Percentiles rank a stretch among this genome's conserved stretches.
These are phyloP conservation scores for Camponotus floridanus DNA, from an alignment of 1,140 invertebrate species.

Conservation along the genomic window DNA sequence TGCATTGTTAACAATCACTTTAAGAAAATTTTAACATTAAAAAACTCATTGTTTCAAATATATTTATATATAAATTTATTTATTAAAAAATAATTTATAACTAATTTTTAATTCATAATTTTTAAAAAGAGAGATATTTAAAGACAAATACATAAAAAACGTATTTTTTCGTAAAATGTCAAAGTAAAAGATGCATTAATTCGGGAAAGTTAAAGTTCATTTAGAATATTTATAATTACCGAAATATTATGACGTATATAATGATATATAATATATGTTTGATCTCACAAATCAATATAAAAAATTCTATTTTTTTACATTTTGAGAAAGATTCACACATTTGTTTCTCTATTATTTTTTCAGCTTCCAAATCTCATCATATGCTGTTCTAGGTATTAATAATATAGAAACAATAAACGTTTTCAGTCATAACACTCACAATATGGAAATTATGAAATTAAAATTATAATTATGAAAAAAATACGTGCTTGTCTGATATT, in stretches of 20 bases:
- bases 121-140: not conserved
- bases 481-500: not conserved
- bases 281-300: conserved; percentile 4
- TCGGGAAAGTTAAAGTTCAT: conserved; percentile 27
- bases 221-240: not conserved
- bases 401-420: conserved; percentile 40
- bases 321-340: conserved; percentile 8
- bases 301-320: conserved; percentile 11
- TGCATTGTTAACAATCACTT: too few relatives aligned
- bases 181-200: conserved; percentile 8
- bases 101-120: not conserved
- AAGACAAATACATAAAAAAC: not conserved
- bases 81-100: not conserved
- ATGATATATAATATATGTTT: not conserved
- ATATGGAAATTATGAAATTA: conserved; percentile 16
- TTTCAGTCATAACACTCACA: conserved; percentile 42
- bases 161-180: conserved; percentile 24
- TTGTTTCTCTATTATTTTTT: conserved; percentile 10
- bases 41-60: not conserved
- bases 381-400: not conserved
- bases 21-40: not conserved
- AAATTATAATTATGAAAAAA: not conserved
- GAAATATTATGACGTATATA: not conserved
- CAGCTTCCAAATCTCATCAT: conserved; percentile 18
- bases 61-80: not conserved